phyloP scores from a whole-genome alignment of 35 echinoderm and acorn worm species.

The Hemicentrotus pulcherrimus region DNA sequence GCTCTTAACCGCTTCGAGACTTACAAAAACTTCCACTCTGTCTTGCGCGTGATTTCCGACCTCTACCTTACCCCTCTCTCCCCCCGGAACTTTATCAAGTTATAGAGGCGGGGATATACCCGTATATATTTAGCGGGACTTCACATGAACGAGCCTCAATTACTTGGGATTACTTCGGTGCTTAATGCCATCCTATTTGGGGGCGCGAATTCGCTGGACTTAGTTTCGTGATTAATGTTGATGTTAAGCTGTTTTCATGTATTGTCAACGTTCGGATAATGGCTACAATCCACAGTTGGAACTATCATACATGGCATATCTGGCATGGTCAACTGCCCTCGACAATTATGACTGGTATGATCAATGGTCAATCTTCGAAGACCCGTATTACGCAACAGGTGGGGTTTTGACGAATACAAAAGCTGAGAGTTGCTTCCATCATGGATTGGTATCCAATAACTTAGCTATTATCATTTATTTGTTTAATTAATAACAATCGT shows the following conservation, averaged over 20 bases:
- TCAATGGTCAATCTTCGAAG: constrained; percentile 15
- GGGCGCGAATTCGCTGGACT: constrained; percentile 4
- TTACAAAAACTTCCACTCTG: constrained; percentile 41
- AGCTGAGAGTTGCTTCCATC: background rate
- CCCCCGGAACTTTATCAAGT: constrained; percentile 21
- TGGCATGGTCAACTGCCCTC: constrained; percentile 42
- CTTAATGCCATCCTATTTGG: background rate
- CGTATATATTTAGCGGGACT: constrained; percentile 51
- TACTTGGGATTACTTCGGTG: background rate
- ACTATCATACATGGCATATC: constrained; percentile 39
- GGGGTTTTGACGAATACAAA: background rate
- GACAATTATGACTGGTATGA: constrained; percentile 51
- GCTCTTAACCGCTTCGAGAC: constrained; percentile 37
- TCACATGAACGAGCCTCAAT: constrained; percentile 16
- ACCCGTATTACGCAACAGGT: constrained; percentile 46
- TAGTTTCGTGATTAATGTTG: constrained; percentile 4
- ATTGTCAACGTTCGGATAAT: constrained; percentile 40
- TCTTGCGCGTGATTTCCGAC: constrained; percentile 31
- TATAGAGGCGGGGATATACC: constrained; percentile 51
- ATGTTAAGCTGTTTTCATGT: constrained; percentile 9
- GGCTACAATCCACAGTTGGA: constrained; percentile 20
- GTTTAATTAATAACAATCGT: background rate
- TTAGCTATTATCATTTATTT: background rate
- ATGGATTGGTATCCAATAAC: background rate
- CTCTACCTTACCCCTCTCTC: constrained; percentile 18